Evolutionary conservation across 2,113 vertebrate genomes (phyloP), one percentile per base, ranked within the genome.

Genomic region (Thalassarche chlororhynchos): DNA sequence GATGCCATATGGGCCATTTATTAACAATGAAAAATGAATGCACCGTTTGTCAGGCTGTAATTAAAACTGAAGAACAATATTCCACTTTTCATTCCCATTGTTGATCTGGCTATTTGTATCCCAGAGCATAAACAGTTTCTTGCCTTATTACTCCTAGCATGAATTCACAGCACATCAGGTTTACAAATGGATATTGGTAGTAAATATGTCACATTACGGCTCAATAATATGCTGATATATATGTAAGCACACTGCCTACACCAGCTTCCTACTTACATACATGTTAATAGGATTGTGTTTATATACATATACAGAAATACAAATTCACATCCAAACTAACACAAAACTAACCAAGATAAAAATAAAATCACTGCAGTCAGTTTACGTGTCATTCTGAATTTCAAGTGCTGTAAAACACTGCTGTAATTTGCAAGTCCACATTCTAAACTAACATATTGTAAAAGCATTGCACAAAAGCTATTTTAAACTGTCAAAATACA

Each of bases 1-100:
- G 34, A 85, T 94, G 93, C 91, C 94, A 91, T 91, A 91, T 91
- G 95, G 93, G 51, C 84, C 62, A 72, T 51, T 95, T 94, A 96
- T 89, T 93, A 94, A 74, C 89, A 93, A 69, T 51, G 78, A 85
- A 87, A 94, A 87, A 91, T 36, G 81, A 93, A 89, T 40, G 74
- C 91, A 88, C 62, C 89, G 77, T 70, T 93, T 92, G 57, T 84
- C 6, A 2, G 84, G 38, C 79, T 87, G 72, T 84, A 91, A 95
- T 94, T 93, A 94, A 91, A 86, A 88, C 0, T 5, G 42, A 92
- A 92, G 44, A 90, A 52, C 60, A 84, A 25, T 70, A 46, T 51
- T 61, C 24, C 70, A 52, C 21, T 85, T 89, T 66, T 75, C 46
- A 60, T 40, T 91, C 55, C 52, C 32, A 34, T 28, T 78, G 64